Conservation (phyloP, 2,113 vertebrate genomes). For the Pantherophis guttatus region DNA sequence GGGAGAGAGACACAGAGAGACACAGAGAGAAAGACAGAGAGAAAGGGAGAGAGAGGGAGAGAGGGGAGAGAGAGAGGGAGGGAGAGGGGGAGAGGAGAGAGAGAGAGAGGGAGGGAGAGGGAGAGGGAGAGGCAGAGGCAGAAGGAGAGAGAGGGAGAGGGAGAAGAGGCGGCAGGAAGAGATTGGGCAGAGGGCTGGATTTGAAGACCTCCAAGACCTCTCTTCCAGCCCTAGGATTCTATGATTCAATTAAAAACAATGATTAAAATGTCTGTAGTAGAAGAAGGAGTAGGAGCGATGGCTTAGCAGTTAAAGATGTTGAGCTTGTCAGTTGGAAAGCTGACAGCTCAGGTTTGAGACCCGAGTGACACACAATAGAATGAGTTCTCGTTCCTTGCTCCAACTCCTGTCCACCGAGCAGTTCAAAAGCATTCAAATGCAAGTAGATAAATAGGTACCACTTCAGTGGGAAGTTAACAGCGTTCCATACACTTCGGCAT, state of each 20-base stretch:
- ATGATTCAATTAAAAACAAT: background rate
- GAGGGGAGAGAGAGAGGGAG: too few species aligned
- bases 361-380: too few species aligned
- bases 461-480: background rate
- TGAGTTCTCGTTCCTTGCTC: background rate
- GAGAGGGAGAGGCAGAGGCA: too few species aligned
- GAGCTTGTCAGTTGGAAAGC: too few species aligned
- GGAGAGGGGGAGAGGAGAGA: too few species aligned
- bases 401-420: background rate
- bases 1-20: too few species aligned
- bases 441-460: background rate
- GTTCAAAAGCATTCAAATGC: background rate
- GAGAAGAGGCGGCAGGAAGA: constrained; percentile 10
- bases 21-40: too few species aligned
- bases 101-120: too few species aligned
- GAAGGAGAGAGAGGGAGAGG: too few species aligned
- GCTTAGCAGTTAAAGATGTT: too few species aligned
- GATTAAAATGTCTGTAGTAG: background rate
- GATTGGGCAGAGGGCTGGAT: constrained; percentile 67
- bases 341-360: too few species aligned
- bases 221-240: background rate
- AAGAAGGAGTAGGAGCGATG: background rate
- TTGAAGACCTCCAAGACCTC: background rate
- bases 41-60: too few species aligned
- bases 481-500: background rate